These are phyloP conservation scores for Bergia sp. DNA, from an alignment of 92 coral and sea anemone species.

Conservation along the genomic window DNA sequence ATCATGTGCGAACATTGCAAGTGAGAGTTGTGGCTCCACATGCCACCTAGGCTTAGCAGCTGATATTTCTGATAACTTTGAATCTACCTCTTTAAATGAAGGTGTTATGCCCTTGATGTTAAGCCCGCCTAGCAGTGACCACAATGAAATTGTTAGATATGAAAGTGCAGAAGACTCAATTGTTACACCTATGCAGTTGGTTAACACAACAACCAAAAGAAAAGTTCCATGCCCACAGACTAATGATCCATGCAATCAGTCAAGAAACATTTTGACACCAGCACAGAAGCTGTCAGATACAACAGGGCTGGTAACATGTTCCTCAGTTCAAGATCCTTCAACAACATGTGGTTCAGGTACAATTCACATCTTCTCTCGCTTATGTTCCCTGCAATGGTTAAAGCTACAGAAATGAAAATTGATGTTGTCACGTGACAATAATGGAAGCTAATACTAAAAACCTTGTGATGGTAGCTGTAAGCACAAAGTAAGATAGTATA, in stretches of 20 bases:
- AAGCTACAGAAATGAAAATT: background rate
- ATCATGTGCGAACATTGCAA: background rate
- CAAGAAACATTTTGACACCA: background rate
- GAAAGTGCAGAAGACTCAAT: background rate
- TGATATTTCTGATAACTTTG: background rate
- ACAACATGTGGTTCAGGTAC: background rate
- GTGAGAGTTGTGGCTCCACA: background rate
- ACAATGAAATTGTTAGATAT: background rate
- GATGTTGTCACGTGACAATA: no score
- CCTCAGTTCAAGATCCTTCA: background rate
- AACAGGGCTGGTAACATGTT: background rate
- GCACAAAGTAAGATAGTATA: background rate
- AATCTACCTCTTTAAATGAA: background rate
- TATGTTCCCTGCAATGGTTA: no score
- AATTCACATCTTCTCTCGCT: background rate
- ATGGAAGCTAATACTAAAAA: no score
- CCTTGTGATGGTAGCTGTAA: background rate
- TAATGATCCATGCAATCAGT: background rate
- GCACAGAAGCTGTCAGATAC: background rate
- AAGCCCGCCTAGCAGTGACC: background rate
- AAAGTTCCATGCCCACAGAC: background rate
- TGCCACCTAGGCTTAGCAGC: background rate
- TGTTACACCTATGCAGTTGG: background rate
- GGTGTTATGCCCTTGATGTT: background rate
- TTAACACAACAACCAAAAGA: background rate